phyloP scores from a whole-genome alignment of 2,888 invertebrate species.

The Slavum lentiscoides region DNA sequence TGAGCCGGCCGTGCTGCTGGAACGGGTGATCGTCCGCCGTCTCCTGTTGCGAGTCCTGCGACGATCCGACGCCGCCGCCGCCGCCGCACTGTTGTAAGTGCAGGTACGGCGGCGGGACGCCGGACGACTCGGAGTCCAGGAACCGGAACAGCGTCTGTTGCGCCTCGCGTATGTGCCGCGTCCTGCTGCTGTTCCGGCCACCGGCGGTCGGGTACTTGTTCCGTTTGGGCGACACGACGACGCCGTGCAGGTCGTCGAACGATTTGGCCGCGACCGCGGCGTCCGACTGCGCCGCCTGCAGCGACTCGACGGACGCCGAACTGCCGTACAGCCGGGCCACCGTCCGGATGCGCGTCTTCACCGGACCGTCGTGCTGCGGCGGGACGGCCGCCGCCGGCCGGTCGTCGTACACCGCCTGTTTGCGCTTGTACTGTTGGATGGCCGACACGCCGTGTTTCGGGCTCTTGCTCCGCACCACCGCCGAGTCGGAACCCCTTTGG shows the following conservation, averaged over 20 bases:
- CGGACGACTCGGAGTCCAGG: conserved; percentile 33
- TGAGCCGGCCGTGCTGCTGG: background rate
- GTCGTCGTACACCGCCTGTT: conserved; percentile 42
- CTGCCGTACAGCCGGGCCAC: conserved; percentile 44
- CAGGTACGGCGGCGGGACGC: conserved; percentile 21
- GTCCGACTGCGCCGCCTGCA: conserved; percentile 3
- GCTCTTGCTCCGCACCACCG: conserved; percentile 48
- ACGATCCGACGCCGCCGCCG: background rate
- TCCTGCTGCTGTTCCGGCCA: conserved; percentile 44
- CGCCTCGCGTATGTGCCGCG: conserved; percentile 50
- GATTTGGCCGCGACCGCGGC: conserved; percentile 41
- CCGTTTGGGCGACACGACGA: conserved; percentile 21
- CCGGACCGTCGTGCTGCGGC: conserved; percentile 9
- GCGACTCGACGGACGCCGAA: conserved; percentile 30
- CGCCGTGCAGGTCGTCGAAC: conserved; percentile 41
- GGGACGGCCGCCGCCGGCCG: background rate
- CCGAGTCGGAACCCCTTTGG: conserved; percentile 38
- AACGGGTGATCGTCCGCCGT: background rate
- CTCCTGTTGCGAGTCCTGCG: conserved; percentile 24
- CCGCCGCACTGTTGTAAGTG: conserved; percentile 55
- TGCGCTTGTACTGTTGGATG: conserved; percentile 49
- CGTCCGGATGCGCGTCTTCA: conserved; percentile 48
- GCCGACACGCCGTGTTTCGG: conserved; percentile 48
- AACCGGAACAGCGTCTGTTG: conserved; percentile 46
- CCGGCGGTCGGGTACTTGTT: conserved; percentile 22